Percentiles rank a stretch among this genome's conserved stretches.
phyloP scores from a whole-genome alignment of 2,797 vertebrate genomes.

The Alcedo atthis region DNA sequence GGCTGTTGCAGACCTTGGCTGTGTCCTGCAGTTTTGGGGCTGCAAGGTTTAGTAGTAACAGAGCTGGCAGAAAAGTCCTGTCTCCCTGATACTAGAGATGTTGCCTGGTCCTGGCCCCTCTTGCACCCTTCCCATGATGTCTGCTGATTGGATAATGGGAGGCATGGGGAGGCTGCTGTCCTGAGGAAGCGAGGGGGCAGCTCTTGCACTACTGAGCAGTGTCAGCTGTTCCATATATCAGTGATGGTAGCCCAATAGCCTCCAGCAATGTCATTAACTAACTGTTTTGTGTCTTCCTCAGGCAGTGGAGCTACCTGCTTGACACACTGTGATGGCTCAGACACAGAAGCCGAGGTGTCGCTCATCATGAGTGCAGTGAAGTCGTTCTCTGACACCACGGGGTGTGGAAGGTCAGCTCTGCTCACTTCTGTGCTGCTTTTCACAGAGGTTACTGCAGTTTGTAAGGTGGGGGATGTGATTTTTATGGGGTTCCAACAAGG shows the following conservation, averaged over 20 bases:
- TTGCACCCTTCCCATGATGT: accelerated
- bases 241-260: accelerated
- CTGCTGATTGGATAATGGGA: accelerated
- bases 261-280: accelerated
- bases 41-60: neutral
- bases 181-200: neutral
- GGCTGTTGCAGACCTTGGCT: neutral
- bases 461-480: neutral
- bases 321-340: slow-evolving; percentile 92
- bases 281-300: slow-evolving; percentile 51
- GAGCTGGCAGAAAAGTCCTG: neutral
- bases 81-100: neutral
- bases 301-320: slow-evolving; percentile 92
- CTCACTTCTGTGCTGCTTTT: neutral
- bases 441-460: neutral
- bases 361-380: slow-evolving; percentile 85
- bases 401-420: slow-evolving; percentile 86
- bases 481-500: neutral
- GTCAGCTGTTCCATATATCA: neutral
- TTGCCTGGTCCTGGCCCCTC: neutral
- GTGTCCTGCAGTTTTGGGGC: neutral
- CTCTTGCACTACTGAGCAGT: accelerated
- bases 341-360: slow-evolving; percentile 87
- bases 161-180: accelerated
- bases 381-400: slow-evolving; percentile 76